Evolutionary conservation across 2,797 vertebrate genomes (phyloP).

Genomic region (Chelon auratus): DNA sequence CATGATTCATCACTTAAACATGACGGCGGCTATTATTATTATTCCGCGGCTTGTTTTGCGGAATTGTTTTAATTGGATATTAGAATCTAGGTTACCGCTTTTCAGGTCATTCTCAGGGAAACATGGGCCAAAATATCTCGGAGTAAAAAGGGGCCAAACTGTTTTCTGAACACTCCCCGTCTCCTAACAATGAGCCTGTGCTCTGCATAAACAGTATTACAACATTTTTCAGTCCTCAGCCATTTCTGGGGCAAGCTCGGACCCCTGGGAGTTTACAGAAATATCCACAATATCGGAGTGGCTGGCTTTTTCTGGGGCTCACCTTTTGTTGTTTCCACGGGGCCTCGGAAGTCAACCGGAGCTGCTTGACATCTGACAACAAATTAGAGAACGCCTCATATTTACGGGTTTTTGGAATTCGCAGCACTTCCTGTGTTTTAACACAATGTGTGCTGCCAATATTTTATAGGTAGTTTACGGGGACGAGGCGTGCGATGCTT

Average conservation of each 20-base stretch:
- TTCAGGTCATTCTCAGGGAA: conserved; percentile 70
- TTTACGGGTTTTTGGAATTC: conserved; percentile 57
- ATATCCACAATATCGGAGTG: conserved; percentile 81
- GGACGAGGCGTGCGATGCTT: conserved; percentile 49
- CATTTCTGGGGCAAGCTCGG: conserved; percentile 82
- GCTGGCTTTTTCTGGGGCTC: conserved; percentile 63
- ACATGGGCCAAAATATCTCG: conserved; percentile 65
- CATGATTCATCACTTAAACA: conserved; percentile 53
- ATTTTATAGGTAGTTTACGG: conserved; percentile 50
- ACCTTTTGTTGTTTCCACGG: conserved; percentile 80
- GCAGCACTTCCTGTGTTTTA: conserved; percentile 52
- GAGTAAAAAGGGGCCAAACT: conserved; percentile 69
- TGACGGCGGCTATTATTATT: conserved; percentile 41
- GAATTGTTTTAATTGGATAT: conserved; percentile 62
- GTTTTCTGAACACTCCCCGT: conserved; percentile 67
- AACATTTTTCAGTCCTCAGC: conserved; percentile 85
- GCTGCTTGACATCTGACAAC: conserved; percentile 73
- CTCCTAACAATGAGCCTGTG: conserved; percentile 73
- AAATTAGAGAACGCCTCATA: conserved; percentile 56
- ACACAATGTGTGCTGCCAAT: conserved; percentile 39
- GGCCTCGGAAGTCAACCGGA: conserved; percentile 76
- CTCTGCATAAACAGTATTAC: conserved; percentile 83
- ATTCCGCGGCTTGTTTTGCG: conserved; percentile 42
- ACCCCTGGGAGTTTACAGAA: conserved; percentile 83
- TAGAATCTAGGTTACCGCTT: conserved; percentile 73